These are phyloP conservation scores for Miichthys miiuy DNA, from an alignment of 2,797 vertebrate species.

Conservation along the genomic window DNA sequence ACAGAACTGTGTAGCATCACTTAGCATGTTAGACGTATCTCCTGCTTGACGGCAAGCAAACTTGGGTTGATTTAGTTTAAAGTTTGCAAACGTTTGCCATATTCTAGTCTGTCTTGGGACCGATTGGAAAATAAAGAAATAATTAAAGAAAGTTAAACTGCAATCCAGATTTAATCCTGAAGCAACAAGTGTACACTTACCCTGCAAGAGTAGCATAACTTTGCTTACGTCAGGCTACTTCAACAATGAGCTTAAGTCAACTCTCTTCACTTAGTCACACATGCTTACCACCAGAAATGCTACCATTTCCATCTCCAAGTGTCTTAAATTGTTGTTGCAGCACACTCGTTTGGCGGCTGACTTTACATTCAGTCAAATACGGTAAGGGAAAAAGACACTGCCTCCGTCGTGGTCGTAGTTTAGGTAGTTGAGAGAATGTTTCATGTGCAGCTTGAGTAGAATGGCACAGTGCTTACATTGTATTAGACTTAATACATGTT, in stretches of 20 bases:
- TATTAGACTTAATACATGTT: constrained; percentile 79
- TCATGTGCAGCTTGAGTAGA: constrained; percentile 73
- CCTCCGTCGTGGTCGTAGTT: constrained; percentile 59
- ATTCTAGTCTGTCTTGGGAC: constrained; percentile 24
- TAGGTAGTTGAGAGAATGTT: constrained; percentile 82
- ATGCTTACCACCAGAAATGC: constrained; percentile 49
- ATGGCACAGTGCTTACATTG: constrained; percentile 86
- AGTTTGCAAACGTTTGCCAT: not conserved
- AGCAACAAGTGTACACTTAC: not conserved
- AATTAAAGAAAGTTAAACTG: not conserved
- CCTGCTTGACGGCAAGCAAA: constrained; percentile 15
- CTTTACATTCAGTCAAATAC: constrained; percentile 82
- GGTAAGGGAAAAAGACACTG: constrained; percentile 59
- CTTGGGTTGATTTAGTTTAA: constrained; percentile 18
- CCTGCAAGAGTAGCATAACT: constrained; percentile 12
- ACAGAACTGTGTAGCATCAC: constrained; percentile 38
- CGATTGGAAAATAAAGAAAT: not conserved
- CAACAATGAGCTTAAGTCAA: constrained; percentile 2
- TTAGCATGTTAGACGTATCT: constrained; percentile 9
- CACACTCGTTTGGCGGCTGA: constrained; percentile 69
- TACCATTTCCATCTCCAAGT: constrained; percentile 68
- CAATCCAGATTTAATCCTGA: not conserved
- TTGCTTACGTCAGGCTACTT: not conserved
- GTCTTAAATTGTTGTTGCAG: constrained; percentile 74
- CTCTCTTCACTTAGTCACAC: not conserved